phyloP scores from a whole-genome alignment of 1,140 invertebrate genomes.

The Drosophila tani region DNA sequence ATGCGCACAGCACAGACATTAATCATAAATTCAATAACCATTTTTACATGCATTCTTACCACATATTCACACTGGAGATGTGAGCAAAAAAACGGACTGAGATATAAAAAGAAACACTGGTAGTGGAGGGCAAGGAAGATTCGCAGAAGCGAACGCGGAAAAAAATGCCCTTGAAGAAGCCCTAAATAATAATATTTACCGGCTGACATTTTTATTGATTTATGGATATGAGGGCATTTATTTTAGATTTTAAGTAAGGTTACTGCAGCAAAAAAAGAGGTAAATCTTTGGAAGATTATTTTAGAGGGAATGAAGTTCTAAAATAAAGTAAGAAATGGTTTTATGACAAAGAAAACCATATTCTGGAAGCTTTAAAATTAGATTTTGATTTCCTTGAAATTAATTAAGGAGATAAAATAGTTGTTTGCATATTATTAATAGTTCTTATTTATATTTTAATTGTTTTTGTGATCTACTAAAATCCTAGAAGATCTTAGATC shows the following conservation, averaged over 20 bases:
- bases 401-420: neutral
- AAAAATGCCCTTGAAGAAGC: constrained; percentile 8
- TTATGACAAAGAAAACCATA: neutral
- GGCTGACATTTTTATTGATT: neutral
- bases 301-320: neutral
- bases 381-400: neutral
- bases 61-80: constrained; percentile 38
- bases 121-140: constrained; percentile 1
- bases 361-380: neutral
- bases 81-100: constrained; percentile 1
- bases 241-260: neutral
- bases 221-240: neutral
- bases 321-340: neutral
- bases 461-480: no score
- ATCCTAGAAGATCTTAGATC: no score
- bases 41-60: constrained; percentile 78
- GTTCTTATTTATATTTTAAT: no score
- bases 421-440: no score
- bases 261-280: neutral
- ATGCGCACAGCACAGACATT: constrained; percentile 42
- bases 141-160: neutral
- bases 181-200: neutral
- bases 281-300: neutral
- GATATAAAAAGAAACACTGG: constrained; percentile 2
- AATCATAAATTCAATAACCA: constrained; percentile 77